A percentile compares a stretch with the other conserved stretches of the same genome.
phyloP scores from a whole-genome alignment of 2,888 invertebrate genomes.

The Pristionchus maxplancki region DNA sequence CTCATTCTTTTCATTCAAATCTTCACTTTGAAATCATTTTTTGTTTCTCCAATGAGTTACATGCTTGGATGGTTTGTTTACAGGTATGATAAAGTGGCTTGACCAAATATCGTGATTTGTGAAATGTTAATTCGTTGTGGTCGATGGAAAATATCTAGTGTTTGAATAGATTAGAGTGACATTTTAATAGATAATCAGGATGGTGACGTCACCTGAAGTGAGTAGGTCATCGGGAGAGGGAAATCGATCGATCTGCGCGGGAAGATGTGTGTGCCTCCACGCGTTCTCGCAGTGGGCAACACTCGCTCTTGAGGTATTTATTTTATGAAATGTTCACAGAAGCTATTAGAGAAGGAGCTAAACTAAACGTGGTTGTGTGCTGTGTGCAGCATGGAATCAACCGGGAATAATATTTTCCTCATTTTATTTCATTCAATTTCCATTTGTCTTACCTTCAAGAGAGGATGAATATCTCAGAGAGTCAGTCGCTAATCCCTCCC shows the following conservation, averaged over 20 bases:
- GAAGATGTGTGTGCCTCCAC: slow-evolving; percentile 50
- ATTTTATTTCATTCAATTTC: too few relatives aligned
- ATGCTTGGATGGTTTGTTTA: not conserved
- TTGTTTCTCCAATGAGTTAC: not conserved
- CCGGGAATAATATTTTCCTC: too few relatives aligned
- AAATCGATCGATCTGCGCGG: slow-evolving; percentile 27
- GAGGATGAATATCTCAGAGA: too few relatives aligned
- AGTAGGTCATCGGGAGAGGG: not conserved
- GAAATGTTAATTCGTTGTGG: not conserved
- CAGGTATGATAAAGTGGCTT: slow-evolving; percentile 18
- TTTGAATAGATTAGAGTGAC: not conserved
- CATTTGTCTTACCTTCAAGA: too few relatives aligned
- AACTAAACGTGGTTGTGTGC: not conserved
- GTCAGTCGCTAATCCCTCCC: not conserved
- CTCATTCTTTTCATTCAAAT: not conserved
- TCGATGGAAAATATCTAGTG: not conserved
- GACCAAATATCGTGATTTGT: not conserved
- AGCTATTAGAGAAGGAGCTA: not conserved
- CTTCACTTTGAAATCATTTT: slow-evolving; percentile 32
- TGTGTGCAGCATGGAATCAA: too few relatives aligned
- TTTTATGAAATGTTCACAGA: not conserved
- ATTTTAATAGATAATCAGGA: not conserved
- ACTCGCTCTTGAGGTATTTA: slow-evolving; percentile 30
- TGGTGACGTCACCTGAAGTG: slow-evolving; percentile 41
- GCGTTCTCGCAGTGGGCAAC: slow-evolving; percentile 39